Evolutionary conservation across 2,888 invertebrate genomes (phyloP), one percentile per base, ranked within the genome.

Genomic region (Xylophagus ater): DNA sequence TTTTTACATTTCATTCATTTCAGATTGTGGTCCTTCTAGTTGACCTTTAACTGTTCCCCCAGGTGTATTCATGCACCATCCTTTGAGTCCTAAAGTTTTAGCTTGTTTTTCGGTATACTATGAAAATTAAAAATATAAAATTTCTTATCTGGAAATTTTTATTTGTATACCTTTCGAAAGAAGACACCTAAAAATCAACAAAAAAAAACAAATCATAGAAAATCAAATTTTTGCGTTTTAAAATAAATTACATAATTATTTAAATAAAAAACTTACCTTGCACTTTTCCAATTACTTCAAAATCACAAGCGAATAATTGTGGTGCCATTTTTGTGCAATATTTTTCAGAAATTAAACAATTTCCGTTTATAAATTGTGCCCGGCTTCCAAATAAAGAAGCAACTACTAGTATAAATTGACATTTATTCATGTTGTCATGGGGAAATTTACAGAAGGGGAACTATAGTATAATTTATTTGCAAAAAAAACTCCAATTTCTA

Each of bases 61-160:
- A 1, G 58, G 49, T 0, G 78, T 80, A 50, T 81, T 81, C 73
- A 71, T 76, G 50, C 78, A 78, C 76, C 78, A 80, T 26, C 81
- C 81, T 43, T 60, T 67, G 3, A 81, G 46, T 15, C 70, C 71
- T 18, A 79, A 58, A 43, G 65, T 61, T 38, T 65, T 67, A 1
- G 73, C 75, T 50, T 72, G 68, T 44, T 68, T 62, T 53, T 74
- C 68, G 0, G 80, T 80, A 49, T 70, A 69, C 77, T 79, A 21
- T 12, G 13, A 10, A 12, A 18, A 13, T 14, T 15, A 10, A 26
- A 26, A 26, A 9, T 23, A 5, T 10, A 3, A 6, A n/a, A 26
- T 13, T 26, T 26, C n/a, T 6, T 26, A 26, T 10, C 6, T 26
- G 14, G 10, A 30, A 10, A 15, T 14, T 30, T 30, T 12, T 7